Evolutionary conservation across 2,888 invertebrate species (phyloP), one percentile per base, ranked within the genome.

Genomic region (Epinotia ramella): DNA sequence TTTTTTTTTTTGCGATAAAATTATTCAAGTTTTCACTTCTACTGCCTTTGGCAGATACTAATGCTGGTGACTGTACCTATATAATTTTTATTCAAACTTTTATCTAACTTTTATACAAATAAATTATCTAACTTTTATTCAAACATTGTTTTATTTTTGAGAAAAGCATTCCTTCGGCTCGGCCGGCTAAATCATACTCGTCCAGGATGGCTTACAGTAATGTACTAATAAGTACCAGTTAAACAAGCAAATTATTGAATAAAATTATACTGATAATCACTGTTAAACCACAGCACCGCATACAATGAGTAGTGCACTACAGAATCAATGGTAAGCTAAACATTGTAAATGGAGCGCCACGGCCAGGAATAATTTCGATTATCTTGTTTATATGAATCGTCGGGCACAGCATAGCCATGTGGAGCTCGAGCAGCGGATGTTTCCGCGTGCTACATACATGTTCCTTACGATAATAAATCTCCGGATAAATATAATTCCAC

Each of bases 391-490:
- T 72, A 76, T 72, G 67, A 72, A 67, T 53, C 71, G 75, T 74
- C 46, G 12, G 40, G 28, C 69, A 24, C 24, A 60, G 73, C 73
- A 33, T 13, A 73, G 77, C 63, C 77, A 74, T 73, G 76, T 77
- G 76, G 60, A 72, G 73, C 60, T 73, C 74, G 77, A 77, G 82
- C 88, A 87, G 81, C 88, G 88, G 85, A 85, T 84, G 88, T 85
- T 79, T 80, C 80, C 79, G 79, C 79, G 83, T 79, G 84, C 84
- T 80, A 81, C 80, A 80, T 84, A 80, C 82, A 78, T 81, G 83
- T 79, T 82, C 81, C 49, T 80, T 84, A 83, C 82, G 83, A 85
- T 84, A 84, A 86, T 84, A 87, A 82, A 84, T 82, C 82, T 91
- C 11, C 40, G 66, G 53, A 57, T 67, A 67, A 72, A 76, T 62